Evolutionary conservation across 2,797 vertebrate species (phyloP), one percentile per base, ranked within the genome.

Genomic region (Molossus alvarezi): DNA sequence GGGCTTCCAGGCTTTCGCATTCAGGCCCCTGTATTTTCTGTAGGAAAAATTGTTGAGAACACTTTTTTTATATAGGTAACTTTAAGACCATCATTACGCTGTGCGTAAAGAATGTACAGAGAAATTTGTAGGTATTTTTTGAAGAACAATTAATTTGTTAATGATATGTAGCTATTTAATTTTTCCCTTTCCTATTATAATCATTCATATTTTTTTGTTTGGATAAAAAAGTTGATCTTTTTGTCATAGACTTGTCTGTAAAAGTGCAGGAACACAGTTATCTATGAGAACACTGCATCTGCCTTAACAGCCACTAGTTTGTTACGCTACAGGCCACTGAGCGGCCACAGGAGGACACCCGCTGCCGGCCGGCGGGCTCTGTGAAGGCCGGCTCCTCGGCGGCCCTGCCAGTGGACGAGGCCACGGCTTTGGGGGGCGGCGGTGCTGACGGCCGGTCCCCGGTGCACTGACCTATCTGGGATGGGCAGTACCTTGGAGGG

Each of bases 91-190:
- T 99, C 99, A 99, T 99, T 99, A 99, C 99, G 99, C 99, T 99
- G 99, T 99, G 99, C 99, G 99, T 99, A 99, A 99, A 99, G 99
- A 99, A 99, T 99, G 99, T 99, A 99, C 99, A 99, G 99, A 99
- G 99, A 99, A 99, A 99, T 99, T 99, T 99, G 99, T 99, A 99
- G 99, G 99, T 99, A 99, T 99, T 99, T 99, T 99, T 99, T 99
- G 99, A 99, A 99, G 99, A 99, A 99, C 99, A 99, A 99, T 99
- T 99, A 99, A 99, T 99, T 99, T 99, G 99, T 99, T 99, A 99
- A 99, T 99, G 99, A 99, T 99, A 99, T 99, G 99, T 99, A 99
- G 99, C 99, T 99, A 99, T 99, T 99, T 99, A 99, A 99, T 99
- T 99, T 99, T 99, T 98, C 98, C 99, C 98, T 99, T 99, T 99